Conservation (phyloP, 53 echinoderm and acorn worm genomes). For the Apostichopus leukothele region DNA sequence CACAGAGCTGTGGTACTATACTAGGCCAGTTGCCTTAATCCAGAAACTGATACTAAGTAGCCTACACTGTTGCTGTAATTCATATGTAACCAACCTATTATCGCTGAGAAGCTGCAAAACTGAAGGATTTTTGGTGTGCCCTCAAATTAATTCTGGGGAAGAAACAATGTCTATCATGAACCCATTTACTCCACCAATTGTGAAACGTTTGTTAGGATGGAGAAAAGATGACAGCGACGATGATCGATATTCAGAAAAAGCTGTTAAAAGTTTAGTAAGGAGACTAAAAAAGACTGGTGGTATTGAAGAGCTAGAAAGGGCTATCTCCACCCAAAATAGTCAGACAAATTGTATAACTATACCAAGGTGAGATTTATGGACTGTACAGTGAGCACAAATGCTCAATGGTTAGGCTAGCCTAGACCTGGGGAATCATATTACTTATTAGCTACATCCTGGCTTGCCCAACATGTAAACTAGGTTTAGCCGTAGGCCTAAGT, state of each 20-base stretch:
- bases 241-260: conserved; percentile 80
- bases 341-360: conserved; percentile 96
- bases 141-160: too few relatives aligned
- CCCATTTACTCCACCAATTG: conserved; percentile 97
- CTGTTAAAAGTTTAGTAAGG: conserved; percentile 93
- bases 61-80: too few relatives aligned
- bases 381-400: too few relatives aligned
- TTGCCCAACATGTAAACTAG: too few relatives aligned
- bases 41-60: too few relatives aligned
- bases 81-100: too few relatives aligned
- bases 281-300: conserved; percentile 93
- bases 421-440: too few relatives aligned
- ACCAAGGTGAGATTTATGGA: conserved; percentile 77
- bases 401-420: too few relatives aligned
- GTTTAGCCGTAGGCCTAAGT: too few relatives aligned
- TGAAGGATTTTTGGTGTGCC: too few relatives aligned
- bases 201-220: conserved; percentile 96
- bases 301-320: conserved; percentile 91
- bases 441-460: too few relatives aligned
- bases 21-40: background rate
- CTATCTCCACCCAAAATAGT: conserved; percentile 88
- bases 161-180: conserved; percentile 24
- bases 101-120: too few relatives aligned
- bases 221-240: conserved; percentile 95
- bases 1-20: background rate